Conservation (phyloP, 2,113 vertebrate genomes). For the Corythaixoides concolor region DNA sequence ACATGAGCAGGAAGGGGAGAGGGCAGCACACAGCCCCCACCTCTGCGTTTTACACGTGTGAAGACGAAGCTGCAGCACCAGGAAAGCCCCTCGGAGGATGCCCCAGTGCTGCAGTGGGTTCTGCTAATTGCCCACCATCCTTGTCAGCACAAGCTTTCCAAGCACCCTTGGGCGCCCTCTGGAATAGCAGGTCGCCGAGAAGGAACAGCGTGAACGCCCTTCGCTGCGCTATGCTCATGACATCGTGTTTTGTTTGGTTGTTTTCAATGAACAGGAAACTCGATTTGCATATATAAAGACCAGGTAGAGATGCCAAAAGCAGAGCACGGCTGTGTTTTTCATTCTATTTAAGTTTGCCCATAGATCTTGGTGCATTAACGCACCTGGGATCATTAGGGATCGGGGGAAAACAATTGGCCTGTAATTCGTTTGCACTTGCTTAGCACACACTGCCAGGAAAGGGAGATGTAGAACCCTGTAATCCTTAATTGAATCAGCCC, state of each 20-base stretch:
- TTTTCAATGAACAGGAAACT: not conserved
- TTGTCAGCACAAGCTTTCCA: not conserved
- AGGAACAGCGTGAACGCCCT: not conserved
- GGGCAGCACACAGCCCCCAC: rapidly evolving
- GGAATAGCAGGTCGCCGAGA: not conserved
- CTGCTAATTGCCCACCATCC: not conserved
- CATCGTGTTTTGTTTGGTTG: not conserved
- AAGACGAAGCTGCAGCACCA: not conserved
- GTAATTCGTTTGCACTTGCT: conserved; percentile 7
- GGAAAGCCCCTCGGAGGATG: not conserved
- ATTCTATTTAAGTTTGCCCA: not conserved
- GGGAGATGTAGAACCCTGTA: not conserved
- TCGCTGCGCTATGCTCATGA: not conserved
- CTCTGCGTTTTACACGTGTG: rapidly evolving
- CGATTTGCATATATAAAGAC: conserved; percentile 13
- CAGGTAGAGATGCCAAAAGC: conserved; percentile 3
- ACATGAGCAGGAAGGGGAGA: not conserved
- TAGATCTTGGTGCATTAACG: not conserved
- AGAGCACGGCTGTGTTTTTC: not conserved
- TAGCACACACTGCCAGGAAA: not conserved
- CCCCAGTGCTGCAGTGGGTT: not conserved
- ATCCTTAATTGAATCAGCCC: conserved; percentile 27
- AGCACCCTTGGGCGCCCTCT: not conserved
- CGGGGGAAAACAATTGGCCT: not conserved
- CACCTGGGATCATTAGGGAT: not conserved